phyloP scores from a whole-genome alignment of 1,140 invertebrate genomes.

The Drosophila kohkoa region DNA sequence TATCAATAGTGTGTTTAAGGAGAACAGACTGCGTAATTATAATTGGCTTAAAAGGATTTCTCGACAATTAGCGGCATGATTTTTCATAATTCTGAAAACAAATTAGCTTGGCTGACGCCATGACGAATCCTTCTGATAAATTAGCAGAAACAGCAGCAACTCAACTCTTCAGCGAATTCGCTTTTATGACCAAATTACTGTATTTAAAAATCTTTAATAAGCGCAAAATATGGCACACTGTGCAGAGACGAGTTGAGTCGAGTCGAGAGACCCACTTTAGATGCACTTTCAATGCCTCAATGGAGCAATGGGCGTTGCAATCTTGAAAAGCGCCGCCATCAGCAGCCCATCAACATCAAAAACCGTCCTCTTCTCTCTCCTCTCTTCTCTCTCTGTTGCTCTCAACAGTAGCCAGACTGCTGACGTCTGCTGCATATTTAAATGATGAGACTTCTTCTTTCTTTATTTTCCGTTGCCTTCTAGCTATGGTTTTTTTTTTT shows the following conservation, averaged over 20 bases:
- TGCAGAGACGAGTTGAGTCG: neutral
- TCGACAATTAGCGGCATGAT: slow-evolving; percentile 68
- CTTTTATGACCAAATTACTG: slow-evolving; percentile 59
- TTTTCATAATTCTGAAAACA: slow-evolving; percentile 66
- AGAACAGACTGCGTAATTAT: slow-evolving; percentile 34
- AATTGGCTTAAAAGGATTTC: slow-evolving; percentile 56
- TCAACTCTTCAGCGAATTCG: neutral
- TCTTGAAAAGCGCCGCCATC: slow-evolving; percentile 48
- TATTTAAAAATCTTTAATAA: slow-evolving; percentile 83
- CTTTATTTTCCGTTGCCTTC: neutral
- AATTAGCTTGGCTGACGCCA: slow-evolving; percentile 57
- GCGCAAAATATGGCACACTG: slow-evolving; percentile 64
- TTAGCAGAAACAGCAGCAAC: slow-evolving; percentile 45
- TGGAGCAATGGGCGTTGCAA: slow-evolving; percentile 12
- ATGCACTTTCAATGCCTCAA: slow-evolving; percentile 40
- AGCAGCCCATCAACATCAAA: slow-evolving; percentile 24
- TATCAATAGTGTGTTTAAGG: slow-evolving; percentile 55
- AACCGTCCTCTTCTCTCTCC: neutral
- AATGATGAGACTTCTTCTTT: slow-evolving; percentile 41
- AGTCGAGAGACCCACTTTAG: slow-evolving; percentile 26
- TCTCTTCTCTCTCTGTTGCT: neutral
- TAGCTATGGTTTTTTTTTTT: slow-evolving; percentile 14
- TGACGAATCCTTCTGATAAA: slow-evolving; percentile 65
- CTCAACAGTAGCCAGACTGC: slow-evolving; percentile 44
- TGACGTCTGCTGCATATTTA: slow-evolving; percentile 49